Evolutionary conservation across 2,113 vertebrate species (phyloP).

Genomic region (Piaya cayana): DNA sequence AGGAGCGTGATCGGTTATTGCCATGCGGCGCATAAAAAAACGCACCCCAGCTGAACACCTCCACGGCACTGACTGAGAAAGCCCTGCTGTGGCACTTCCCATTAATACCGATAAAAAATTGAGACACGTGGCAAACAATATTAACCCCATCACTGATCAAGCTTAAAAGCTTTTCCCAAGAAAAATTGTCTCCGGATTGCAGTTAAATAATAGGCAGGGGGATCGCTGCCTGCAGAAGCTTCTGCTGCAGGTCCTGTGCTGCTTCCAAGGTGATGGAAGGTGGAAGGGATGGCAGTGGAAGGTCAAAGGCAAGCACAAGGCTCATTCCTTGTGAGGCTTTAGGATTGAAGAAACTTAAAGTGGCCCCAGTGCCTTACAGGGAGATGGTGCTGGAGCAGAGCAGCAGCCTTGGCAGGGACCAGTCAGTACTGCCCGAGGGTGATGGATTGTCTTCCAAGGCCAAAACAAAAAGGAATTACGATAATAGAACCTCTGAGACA

Average conservation of each 20-base stretch:
- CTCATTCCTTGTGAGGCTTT: neutral
- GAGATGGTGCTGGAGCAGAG: neutral
- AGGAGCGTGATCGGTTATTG: neutral
- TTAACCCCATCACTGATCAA: slow-evolving; percentile 67
- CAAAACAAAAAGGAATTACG: neutral
- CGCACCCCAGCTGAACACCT: neutral
- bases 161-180: slow-evolving; percentile 62
- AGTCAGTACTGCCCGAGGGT: neutral
- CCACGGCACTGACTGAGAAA: neutral
- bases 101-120: slow-evolving; percentile 61
- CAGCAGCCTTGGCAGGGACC: neutral
- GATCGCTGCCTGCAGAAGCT: neutral
- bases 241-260: neutral
- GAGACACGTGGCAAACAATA: slow-evolving; percentile 56
- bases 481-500: neutral
- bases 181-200: slow-evolving; percentile 35
- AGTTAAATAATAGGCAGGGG: slow-evolving; percentile 2
- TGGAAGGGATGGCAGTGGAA: neutral
- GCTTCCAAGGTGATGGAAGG: neutral
- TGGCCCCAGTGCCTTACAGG: neutral
- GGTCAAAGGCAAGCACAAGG: neutral
- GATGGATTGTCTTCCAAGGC: neutral
- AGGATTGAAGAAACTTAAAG: neutral
- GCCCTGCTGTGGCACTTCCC: neutral
- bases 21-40: neutral